These are phyloP conservation scores for Hypanus sabinus DNA, from an alignment of 2,113 vertebrate genomes.

Conservation along the genomic window DNA sequence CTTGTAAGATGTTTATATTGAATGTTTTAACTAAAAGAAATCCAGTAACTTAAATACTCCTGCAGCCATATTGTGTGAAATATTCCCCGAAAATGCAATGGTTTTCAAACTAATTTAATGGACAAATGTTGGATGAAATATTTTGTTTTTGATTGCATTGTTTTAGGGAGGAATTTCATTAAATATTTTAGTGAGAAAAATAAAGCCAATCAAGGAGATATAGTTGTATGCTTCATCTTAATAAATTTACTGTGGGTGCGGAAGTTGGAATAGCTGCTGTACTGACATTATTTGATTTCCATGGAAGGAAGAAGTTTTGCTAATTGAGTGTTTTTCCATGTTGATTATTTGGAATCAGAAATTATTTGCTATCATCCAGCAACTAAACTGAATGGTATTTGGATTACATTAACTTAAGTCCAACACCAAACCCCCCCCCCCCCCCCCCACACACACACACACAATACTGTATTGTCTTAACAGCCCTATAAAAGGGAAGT, in stretches of 20 bases:
- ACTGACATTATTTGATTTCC: not conserved
- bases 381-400: not conserved
- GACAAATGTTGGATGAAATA: slow-evolving; percentile 9
- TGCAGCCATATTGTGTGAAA: slow-evolving; percentile 10
- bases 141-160: slow-evolving; percentile 19
- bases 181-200: slow-evolving; percentile 24
- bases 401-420: not conserved
- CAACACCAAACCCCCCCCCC: not conserved
- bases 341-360: not conserved
- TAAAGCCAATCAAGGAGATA: slow-evolving; percentile 17
- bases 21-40: too few relatives aligned
- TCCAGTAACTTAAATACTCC: not conserved
- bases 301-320: not conserved
- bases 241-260: slow-evolving; percentile 18
- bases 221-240: slow-evolving; percentile 5
- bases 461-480: not conserved
- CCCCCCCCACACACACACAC: too few relatives aligned
- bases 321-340: not conserved
- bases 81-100: not conserved
- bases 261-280: slow-evolving; percentile 16
- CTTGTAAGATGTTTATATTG: too few relatives aligned
- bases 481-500: too few relatives aligned
- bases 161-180: not conserved
- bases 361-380: not conserved
- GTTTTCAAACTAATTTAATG: not conserved